These are phyloP conservation scores for Rhadina sibilatrix DNA, from an alignment of 2,113 vertebrate genomes.

Conservation along the genomic window DNA sequence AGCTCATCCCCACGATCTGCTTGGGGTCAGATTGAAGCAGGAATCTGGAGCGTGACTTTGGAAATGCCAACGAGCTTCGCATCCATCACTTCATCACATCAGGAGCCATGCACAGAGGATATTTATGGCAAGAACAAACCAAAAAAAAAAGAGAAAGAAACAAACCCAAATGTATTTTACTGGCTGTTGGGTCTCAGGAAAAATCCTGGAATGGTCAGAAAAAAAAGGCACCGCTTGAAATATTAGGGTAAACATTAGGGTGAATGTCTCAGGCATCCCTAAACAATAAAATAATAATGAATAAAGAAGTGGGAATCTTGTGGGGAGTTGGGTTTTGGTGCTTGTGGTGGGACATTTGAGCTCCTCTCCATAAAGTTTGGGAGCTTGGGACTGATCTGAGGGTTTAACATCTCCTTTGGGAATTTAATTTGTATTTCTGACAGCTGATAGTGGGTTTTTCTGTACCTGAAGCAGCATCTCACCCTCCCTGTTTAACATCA, in stretches of 20 bases:
- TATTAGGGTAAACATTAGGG: no score
- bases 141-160: rapidly evolving
- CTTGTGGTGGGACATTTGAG: not conserved
- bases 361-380: not conserved
- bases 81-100: not conserved
- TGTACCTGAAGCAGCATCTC: not conserved
- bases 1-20: not conserved
- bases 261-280: not conserved
- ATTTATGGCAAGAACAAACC: not conserved
- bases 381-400: not conserved
- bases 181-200: not conserved
- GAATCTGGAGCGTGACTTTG: not conserved
- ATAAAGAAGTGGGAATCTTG: not conserved
- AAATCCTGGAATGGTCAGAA: not conserved
- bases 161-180: not conserved
- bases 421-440: not conserved
- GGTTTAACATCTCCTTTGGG: not conserved
- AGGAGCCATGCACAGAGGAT: not conserved
- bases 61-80: not conserved
- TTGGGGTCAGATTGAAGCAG: not conserved
- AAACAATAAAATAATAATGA: not conserved
- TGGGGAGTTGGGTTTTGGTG: not conserved
- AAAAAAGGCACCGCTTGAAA: not conserved
- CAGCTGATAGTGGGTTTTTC: not conserved
- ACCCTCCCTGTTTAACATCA: not conserved